A percentile compares a stretch with the other conserved stretches of the same genome.
Conservation (phyloP, 1,140 invertebrate species). For the Phortica variegata region DNA sequence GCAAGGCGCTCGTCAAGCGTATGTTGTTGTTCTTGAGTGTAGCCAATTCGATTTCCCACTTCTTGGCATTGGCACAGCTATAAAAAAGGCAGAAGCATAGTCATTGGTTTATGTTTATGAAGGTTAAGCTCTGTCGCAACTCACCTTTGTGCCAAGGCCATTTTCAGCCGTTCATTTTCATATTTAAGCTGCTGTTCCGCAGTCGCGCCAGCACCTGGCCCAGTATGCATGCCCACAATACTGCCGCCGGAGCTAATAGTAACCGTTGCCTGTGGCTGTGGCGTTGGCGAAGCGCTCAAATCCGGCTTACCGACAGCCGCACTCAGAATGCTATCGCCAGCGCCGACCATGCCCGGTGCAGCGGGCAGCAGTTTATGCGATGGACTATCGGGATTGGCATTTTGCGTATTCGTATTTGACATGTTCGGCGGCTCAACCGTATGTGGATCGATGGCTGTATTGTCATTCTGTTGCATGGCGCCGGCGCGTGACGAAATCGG, state of each 20-base stretch:
- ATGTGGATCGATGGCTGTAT: constrained; percentile 50
- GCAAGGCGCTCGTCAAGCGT: constrained; percentile 89
- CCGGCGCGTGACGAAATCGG: constrained; percentile 72
- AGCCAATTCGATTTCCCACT: constrained; percentile 96
- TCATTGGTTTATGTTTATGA: background rate
- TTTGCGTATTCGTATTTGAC: constrained; percentile 53
- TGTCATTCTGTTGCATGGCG: constrained; percentile 58
- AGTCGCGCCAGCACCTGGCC: constrained; percentile 53
- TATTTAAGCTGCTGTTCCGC: constrained; percentile 91
- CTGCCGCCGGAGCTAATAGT: constrained; percentile 46
- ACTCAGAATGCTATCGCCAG: constrained; percentile 12
- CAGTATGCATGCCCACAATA: constrained; percentile 49
- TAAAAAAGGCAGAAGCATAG: constrained; percentile 23
- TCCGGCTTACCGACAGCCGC: constrained; percentile 41
- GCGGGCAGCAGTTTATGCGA: constrained; percentile 44
- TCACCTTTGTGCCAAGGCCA: constrained; percentile 93
- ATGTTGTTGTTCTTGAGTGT: constrained; percentile 96
- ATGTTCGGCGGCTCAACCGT: constrained; percentile 60
- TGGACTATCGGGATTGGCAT: constrained; percentile 56
- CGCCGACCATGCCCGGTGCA: background rate
- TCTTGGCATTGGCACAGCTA: constrained; percentile 95
- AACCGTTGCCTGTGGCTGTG: constrained; percentile 39
- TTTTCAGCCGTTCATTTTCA: constrained; percentile 94
- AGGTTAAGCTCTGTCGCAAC: background rate
- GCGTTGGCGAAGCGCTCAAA: constrained; percentile 35